These are phyloP conservation scores for Phorcus lineatus DNA, from an alignment of 2,888 invertebrate genomes.

Conservation along the genomic window DNA sequence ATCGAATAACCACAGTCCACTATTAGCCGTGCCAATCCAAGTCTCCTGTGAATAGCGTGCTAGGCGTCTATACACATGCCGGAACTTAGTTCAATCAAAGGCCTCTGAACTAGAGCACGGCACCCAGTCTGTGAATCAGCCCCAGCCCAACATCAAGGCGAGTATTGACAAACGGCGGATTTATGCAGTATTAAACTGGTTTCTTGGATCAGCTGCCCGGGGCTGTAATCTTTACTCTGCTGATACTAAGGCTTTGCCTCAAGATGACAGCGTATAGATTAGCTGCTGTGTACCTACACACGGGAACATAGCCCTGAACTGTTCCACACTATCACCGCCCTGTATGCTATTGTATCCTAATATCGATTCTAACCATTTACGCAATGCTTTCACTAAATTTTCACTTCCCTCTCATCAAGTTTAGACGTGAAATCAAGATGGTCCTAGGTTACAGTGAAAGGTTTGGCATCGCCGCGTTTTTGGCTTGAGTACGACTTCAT, in stretches of 20 bases:
- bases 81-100: no score
- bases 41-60: no score
- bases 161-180: background rate
- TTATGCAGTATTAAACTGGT: conserved; percentile 10
- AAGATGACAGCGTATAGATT: conserved; percentile 7
- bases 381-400: background rate
- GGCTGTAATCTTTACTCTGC: conserved; percentile 5
- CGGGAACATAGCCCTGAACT: background rate
- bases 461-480: background rate
- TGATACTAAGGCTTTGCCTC: background rate
- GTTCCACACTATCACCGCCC: background rate
- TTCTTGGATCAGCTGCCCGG: background rate
- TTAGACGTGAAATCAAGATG: background rate
- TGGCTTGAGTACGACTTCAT: background rate
- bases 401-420: background rate
- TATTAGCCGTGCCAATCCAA: no score
- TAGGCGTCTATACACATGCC: no score
- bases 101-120: no score
- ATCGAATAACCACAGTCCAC: no score
- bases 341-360: conserved; percentile 1
- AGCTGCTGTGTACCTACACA: background rate
- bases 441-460: background rate
- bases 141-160: background rate
- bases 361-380: background rate
- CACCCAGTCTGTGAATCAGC: background rate